Conservation (phyloP, 2,888 invertebrate genomes). For the Sussaba pulchella region DNA sequence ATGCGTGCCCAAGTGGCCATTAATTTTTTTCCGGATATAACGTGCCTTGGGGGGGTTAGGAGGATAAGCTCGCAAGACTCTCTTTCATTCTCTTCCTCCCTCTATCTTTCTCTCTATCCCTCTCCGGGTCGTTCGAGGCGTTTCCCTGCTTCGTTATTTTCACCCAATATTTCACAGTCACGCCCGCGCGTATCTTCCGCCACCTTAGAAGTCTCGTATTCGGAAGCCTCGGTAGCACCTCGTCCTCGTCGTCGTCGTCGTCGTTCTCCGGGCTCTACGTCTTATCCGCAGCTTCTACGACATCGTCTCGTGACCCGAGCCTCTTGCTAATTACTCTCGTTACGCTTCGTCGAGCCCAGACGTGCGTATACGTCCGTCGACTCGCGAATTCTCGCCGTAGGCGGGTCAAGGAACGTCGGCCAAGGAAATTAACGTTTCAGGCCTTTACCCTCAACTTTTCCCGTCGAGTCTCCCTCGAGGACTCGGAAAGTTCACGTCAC, state of each 20-base stretch:
- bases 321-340: constrained; percentile 65
- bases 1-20: constrained; percentile 58
- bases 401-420: constrained; percentile 64
- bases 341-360: constrained; percentile 59
- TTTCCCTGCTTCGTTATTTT: constrained; percentile 48
- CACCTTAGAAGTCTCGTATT: constrained; percentile 8
- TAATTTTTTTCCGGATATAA: constrained; percentile 54
- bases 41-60: constrained; percentile 12
- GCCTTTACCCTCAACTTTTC: constrained; percentile 53
- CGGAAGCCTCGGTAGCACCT: too few relatives aligned
- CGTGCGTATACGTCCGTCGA: constrained; percentile 38
- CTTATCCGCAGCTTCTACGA: constrained; percentile 33
- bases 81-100: too few relatives aligned
- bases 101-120: constrained; percentile 1
- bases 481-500: constrained; percentile 33
- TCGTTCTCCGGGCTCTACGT: constrained; percentile 10
- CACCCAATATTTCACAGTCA: constrained; percentile 53
- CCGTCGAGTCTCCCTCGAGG: constrained; percentile 41
- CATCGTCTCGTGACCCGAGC: constrained; percentile 58
- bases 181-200: constrained; percentile 43
- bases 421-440: constrained; percentile 63
- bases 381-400: constrained; percentile 1
- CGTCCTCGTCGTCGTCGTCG: constrained; percentile 25
- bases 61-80: constrained; percentile 5
- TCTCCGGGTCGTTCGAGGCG: not conserved